Conservation (phyloP, 2,888 invertebrate species). For the Cyclophora punctaria region DNA sequence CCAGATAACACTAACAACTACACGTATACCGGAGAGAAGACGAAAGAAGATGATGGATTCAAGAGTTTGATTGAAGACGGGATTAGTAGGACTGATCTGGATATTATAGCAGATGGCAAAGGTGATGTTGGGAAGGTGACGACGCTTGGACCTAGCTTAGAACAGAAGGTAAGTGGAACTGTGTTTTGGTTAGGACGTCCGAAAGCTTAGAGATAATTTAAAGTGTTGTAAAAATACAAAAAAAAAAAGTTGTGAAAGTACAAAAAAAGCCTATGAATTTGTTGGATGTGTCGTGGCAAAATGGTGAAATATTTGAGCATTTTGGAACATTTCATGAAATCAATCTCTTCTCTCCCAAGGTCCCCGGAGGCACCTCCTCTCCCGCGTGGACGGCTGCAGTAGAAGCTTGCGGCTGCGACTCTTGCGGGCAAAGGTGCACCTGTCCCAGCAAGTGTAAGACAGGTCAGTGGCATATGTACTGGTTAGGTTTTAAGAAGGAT, state of each 20-base stretch:
- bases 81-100: conserved; percentile 56
- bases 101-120: conserved; percentile 55
- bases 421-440: conserved; percentile 39
- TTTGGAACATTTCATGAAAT: too few species aligned
- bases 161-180: conserved; percentile 72
- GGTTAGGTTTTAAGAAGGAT: too few species aligned
- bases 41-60: conserved; percentile 57
- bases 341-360: conserved; percentile 23
- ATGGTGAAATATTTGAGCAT: too few species aligned
- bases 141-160: conserved; percentile 78
- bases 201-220: too few species aligned
- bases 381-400: conserved; percentile 61
- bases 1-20: conserved; percentile 40
- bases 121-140: conserved; percentile 50
- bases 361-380: conserved; percentile 49
- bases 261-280: too few species aligned
- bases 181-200: too few species aligned
- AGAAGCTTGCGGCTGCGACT: conserved; percentile 45
- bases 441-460: conserved; percentile 43
- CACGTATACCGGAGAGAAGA: conserved; percentile 54
- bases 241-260: too few species aligned
- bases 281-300: too few species aligned
- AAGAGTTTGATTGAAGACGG: conserved; percentile 65
- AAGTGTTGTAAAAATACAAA: too few species aligned
- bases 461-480: conserved; percentile 30